phyloP scores from a whole-genome alignment of 2,113 vertebrate species.

The Polyodon spathula region DNA sequence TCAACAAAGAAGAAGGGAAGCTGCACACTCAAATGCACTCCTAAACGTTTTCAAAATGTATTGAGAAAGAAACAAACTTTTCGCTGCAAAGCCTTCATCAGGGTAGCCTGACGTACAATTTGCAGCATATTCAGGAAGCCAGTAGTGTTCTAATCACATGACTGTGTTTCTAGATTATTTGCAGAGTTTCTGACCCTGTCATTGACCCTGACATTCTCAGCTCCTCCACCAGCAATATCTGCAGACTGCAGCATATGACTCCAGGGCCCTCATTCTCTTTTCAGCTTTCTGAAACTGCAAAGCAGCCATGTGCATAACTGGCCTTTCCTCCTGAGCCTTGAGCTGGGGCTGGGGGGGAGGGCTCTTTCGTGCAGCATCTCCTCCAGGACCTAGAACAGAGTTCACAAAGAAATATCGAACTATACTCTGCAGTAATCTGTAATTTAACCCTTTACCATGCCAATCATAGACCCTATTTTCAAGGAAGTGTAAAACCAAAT shows the following conservation, averaged over 20 bases:
- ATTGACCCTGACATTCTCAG: constrained; percentile 46
- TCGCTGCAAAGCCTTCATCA: too few species aligned
- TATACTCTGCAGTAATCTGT: too few species aligned
- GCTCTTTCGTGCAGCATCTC: constrained; percentile 59
- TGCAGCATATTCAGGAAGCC: too few species aligned
- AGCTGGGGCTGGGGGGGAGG: too few species aligned
- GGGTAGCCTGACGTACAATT: too few species aligned
- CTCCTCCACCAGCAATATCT: constrained; percentile 65
- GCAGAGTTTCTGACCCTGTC: constrained; percentile 49
- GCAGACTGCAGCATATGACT: constrained; percentile 60
- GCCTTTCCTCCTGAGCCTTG: constrained; percentile 50
- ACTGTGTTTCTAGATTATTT: constrained; percentile 61
- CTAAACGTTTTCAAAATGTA: too few species aligned
- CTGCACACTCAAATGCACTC: too few species aligned
- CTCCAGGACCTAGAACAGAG: constrained; percentile 45
- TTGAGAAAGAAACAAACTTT: too few species aligned
- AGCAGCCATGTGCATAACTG: constrained; percentile 58
- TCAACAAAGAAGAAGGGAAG: too few species aligned
- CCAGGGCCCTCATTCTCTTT: constrained; percentile 50
- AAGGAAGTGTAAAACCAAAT: too few species aligned
- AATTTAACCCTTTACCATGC: too few species aligned
- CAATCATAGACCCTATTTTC: too few species aligned
- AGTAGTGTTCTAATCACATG: constrained; percentile 43
- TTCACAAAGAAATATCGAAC: neutral
- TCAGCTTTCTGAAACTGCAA: constrained; percentile 68